Evolutionary conservation across 2,888 invertebrate genomes (phyloP).

Genomic region (Hecatera dysodea): DNA sequence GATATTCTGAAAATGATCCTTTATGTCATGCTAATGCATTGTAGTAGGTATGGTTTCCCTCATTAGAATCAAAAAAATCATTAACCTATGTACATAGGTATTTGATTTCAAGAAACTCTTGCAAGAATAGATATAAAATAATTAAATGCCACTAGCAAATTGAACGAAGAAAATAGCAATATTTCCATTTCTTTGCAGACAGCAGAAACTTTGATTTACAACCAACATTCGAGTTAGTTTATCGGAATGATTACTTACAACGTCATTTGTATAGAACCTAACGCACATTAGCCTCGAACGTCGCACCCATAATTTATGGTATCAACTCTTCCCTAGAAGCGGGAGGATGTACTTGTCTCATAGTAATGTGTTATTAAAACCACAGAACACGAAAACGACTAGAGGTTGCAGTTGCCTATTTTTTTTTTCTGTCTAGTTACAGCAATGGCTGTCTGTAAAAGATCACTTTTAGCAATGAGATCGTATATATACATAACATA

Average conservation of each 20-base stretch:
- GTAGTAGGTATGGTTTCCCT: no score
- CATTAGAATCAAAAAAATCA: no score
- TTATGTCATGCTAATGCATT: no score
- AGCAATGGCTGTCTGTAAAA: no score
- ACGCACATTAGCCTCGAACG: conserved; percentile 38
- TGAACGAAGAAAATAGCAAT: background rate
- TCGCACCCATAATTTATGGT: conserved; percentile 58
- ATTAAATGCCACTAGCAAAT: background rate
- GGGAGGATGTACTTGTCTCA: conserved; percentile 61
- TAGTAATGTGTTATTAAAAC: conserved; percentile 48
- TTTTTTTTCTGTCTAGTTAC: no score
- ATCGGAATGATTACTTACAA: conserved; percentile 31
- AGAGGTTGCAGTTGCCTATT: background rate
- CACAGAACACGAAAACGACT: background rate
- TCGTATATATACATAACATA: no score
- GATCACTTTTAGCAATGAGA: no score
- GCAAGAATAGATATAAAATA: no score
- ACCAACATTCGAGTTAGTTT: conserved; percentile 6
- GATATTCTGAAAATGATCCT: no score
- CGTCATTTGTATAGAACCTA: conserved; percentile 39
- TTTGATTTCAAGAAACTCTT: no score
- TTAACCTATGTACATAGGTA: no score
- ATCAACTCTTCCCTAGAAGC: conserved; percentile 34
- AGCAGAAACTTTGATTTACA: conserved; percentile 22
- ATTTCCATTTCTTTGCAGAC: background rate